A percentile compares a stretch with the other conserved stretches of the same genome.
phyloP scores from a whole-genome alignment of 2,113 vertebrate genomes.

The Pterocles burchelli region DNA sequence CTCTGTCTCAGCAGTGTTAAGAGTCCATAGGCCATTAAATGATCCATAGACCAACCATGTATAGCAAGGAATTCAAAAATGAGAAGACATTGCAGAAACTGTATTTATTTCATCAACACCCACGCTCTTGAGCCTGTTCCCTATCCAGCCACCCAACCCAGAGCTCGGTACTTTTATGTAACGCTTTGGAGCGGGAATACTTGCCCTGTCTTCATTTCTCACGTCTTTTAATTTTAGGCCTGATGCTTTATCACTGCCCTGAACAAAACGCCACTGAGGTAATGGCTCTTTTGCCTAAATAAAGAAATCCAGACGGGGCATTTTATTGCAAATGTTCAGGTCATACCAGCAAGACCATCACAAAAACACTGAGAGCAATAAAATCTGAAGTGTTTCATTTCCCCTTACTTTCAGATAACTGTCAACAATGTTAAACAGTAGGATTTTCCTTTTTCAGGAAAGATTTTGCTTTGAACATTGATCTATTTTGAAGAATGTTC shows the following conservation, averaged over 20 bases:
- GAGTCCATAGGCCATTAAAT: neutral
- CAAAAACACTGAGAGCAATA: conserved; percentile 50
- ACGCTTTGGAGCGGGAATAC: neutral
- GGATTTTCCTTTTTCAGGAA: neutral
- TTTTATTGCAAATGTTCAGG: conserved; percentile 4
- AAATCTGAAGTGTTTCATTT: conserved; percentile 67
- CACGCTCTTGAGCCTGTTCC: neutral
- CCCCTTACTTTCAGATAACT: conserved; percentile 55
- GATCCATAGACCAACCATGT: neutral
- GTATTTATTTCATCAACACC: neutral
- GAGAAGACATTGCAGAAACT: neutral
- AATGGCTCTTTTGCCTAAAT: conserved; percentile 21
- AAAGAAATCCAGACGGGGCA: conserved; percentile 42
- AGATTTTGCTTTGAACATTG: neutral
- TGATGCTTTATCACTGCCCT: neutral
- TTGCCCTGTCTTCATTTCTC: neutral
- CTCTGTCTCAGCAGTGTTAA: neutral
- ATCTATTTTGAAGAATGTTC: neutral
- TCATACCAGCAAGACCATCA: conserved; percentile 39
- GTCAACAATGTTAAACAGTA: conserved; percentile 36
- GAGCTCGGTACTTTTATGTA: neutral
- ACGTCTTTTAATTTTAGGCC: neutral
- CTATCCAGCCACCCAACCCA: neutral
- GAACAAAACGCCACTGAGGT: conserved; percentile 5
- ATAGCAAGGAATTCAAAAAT: neutral